phyloP scores from a whole-genome alignment of 2,888 invertebrate genomes.

The Metallyticus violacea region DNA sequence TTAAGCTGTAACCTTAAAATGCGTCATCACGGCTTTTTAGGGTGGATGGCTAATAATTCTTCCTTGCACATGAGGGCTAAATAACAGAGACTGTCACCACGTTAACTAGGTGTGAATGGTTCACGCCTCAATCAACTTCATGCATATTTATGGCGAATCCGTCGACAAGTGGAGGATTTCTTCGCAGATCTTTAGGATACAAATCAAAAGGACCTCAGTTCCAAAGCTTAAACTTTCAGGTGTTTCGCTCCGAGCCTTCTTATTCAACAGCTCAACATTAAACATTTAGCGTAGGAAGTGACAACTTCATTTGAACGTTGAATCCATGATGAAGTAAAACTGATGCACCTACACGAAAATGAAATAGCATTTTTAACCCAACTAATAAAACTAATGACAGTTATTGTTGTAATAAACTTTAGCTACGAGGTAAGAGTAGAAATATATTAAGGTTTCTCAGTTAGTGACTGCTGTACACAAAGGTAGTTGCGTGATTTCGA shows the following conservation, averaged over 20 bases:
- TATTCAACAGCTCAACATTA: not conserved
- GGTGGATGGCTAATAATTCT: no score
- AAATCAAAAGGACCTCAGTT: not conserved
- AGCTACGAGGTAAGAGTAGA: no score
- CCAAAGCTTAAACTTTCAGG: not conserved
- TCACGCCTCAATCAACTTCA: not conserved
- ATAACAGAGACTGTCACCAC: not conserved
- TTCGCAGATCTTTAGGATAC: not conserved
- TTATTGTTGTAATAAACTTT: no score
- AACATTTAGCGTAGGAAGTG: not conserved
- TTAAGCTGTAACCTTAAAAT: no score
- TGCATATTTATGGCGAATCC: not conserved
- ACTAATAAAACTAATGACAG: no score
- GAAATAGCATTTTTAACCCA: no score
- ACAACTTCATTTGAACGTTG: not conserved
- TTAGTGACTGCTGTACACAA: no score
- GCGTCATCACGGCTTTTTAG: no score
- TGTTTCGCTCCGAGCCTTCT: not conserved
- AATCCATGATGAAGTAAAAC: not conserved
- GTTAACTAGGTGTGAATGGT: not conserved
- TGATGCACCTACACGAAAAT: not conserved
- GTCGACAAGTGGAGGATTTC: not conserved
- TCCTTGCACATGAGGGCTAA: no score
- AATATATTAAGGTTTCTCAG: no score
- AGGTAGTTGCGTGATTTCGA: no score